Evolutionary conservation across 1,140 invertebrate genomes (phyloP), one percentile per base, ranked within the genome.

Genomic region (Helicoverpa armigera): DNA sequence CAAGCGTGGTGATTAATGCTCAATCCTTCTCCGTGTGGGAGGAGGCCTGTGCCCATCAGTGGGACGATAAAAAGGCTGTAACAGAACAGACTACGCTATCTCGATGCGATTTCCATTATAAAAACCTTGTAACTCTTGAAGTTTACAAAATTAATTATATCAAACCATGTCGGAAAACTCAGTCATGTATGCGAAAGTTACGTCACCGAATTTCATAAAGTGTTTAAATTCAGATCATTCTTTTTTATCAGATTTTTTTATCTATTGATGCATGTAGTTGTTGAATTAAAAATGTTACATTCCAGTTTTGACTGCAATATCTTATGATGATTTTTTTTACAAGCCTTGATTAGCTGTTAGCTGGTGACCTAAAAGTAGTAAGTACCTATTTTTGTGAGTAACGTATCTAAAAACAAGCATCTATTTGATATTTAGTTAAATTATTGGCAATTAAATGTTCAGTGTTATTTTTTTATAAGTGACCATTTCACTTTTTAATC

Each of bases 151-250:
- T 31, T 43, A 43, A 23, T 23, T 53, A 53, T 23, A 23, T 29
- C 29, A 3, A 53, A 54, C 23, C 13, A 23, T 72, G 69, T 54
- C 69, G 67, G 10, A 54, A 53, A 14, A 23, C 9, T 16, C 23
- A 53, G 50, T 54, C 50, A 16, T 31, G 50, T 51, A 51, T 16
- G 11, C 29, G 14, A 54, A 4, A 13, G 54, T 53, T 29, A 72
- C 69, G 50, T 54, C 69, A 72, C 12, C 14, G 35, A 23, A n/a
- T 54, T 72, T 53, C 29, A 16, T 14, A 35, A 14, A 43, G 50
- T 53, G 18, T 31, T 29, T 72, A 70, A 70, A 69, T 18, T 50
- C 50, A 50, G 11, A 69, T 50, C 18, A 69, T 23, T 18, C 58
- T 12, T 23, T 69, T 50, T 69, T 18, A 69, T 69, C 43, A 50